Base-by-base conservation (phyloP, 2,888 invertebrate genomes). In the Scrobipalpa costella region DNA sequence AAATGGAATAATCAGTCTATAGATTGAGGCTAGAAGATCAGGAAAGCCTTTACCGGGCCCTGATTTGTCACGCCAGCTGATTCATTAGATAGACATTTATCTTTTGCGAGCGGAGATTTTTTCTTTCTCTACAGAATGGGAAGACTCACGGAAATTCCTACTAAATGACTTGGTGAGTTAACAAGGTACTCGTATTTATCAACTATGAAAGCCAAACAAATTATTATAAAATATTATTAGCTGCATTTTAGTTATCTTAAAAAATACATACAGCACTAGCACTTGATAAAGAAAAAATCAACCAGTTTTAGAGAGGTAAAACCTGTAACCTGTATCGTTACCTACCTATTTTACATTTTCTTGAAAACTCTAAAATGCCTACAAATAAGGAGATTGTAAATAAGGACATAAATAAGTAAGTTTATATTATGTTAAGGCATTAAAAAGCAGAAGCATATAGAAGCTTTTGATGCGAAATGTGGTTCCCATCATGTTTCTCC, bases 41-140 rank as follows among this genome's bases (percentile, higher is more conserved):
- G 79, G 77, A 79, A 83, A 75, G 80, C 81, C 78, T 82, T 87
- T 86, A 84, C 82, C 69, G 79, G 72, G 75, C 78, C 76, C 83
- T 86, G 86, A 88, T 88, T 88, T 87, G 86, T 87, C 87, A 87
- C 81, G 81, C 81, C 79, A 81, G 85, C 85, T 86, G 86, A 88
- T 87, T 88, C 86, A 88, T 87, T 88, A 87, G 83, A 78, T 73
- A 74, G 70, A 75, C 84, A 86, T 86, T 86, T 86, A 86, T 87
- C 87, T 87, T 85, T 72, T 64, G 75, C 77, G 79, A 81, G 79
- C 75, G 72, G 68, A 33, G 57, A 52, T 44, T 5, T n/a, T 15
- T 44, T 44, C 44, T 15, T n/a, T 15, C 15, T 44, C 7, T n/a
- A 13, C n/a, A 1, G 1, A 13, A 2, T 40, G 13, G 13, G 15